Conservation (phyloP, 2,113 vertebrate species). For the Sebastes schlegelii region DNA sequence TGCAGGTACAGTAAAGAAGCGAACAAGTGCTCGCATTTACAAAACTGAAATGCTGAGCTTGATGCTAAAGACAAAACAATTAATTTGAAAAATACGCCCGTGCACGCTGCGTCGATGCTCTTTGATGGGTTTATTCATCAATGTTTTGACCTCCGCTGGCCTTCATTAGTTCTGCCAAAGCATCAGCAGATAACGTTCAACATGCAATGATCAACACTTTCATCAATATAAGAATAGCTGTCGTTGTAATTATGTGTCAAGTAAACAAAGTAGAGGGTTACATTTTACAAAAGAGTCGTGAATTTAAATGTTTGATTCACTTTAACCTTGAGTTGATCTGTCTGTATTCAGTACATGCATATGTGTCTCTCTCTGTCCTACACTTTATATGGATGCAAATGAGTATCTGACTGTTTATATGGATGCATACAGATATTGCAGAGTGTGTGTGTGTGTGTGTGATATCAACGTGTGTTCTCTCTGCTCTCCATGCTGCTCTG, state of each 20-base stretch:
- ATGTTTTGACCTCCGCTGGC: constrained; percentile 33
- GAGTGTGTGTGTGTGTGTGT: constrained; percentile 19
- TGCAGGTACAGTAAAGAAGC: constrained; percentile 9
- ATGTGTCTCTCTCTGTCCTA: constrained; percentile 13
- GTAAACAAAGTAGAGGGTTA: constrained; percentile 22
- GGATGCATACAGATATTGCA: constrained; percentile 34
- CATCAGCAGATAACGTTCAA: background rate
- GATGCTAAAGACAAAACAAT: constrained; percentile 57
- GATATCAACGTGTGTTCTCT: constrained; percentile 54
- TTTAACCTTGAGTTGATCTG: constrained; percentile 53
- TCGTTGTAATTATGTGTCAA: background rate
- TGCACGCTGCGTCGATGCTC: background rate
- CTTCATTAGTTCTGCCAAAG: constrained; percentile 15
- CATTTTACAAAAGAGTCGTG: constrained; percentile 11
- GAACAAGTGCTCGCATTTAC: background rate
- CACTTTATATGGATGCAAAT: constrained; percentile 61
- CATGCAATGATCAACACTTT: background rate
- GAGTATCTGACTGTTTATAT: constrained; percentile 47
- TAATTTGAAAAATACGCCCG: constrained; percentile 31
- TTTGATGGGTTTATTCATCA: constrained; percentile 30
- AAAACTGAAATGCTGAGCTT: constrained; percentile 11
- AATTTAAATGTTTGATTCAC: constrained; percentile 39
- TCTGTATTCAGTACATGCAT: constrained; percentile 24
- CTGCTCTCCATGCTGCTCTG: constrained; percentile 76
- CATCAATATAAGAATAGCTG: background rate